Conservation (phyloP, 2,888 invertebrate genomes). For the Thymelicus lineola region DNA sequence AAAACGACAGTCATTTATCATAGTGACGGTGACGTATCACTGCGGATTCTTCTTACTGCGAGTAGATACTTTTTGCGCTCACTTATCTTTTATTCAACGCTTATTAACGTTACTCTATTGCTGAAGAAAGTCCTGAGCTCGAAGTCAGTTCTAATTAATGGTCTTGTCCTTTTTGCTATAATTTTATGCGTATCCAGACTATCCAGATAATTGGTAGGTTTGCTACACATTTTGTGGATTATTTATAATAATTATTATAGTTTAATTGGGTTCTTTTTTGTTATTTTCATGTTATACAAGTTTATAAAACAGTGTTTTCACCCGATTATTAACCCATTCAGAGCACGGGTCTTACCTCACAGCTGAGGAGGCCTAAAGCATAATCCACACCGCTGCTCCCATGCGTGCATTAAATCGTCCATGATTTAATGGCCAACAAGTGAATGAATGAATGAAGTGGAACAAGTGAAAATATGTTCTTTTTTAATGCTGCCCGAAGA, state of each 20-base stretch:
- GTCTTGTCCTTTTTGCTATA: constrained; percentile 12
- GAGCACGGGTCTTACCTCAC: no score
- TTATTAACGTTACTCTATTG: constrained; percentile 18
- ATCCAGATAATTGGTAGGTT: neutral
- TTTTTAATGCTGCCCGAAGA: no score
- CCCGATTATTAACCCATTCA: no score
- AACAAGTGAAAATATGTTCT: no score
- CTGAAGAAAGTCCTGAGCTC: constrained; percentile 27
- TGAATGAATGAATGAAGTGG: no score
- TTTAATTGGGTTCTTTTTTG: no score
- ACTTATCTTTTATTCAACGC: constrained; percentile 35
- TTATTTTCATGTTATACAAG: no score
- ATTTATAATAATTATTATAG: neutral
- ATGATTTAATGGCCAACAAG: no score
- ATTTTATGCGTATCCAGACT: neutral
- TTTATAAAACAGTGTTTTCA: no score
- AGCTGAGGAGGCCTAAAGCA: no score
- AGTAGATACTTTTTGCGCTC: constrained; percentile 28
- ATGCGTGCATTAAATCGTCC: no score
- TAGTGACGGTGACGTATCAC: constrained; percentile 20
- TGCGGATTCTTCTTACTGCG: constrained; percentile 26
- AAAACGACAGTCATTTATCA: constrained; percentile 30
- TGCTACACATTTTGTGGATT: neutral
- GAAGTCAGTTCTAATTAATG: constrained; percentile 29
- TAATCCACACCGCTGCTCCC: no score